These are phyloP conservation scores for Stenchaetothrips biformis DNA, from an alignment of 2,888 invertebrate genomes.

Conservation along the genomic window DNA sequence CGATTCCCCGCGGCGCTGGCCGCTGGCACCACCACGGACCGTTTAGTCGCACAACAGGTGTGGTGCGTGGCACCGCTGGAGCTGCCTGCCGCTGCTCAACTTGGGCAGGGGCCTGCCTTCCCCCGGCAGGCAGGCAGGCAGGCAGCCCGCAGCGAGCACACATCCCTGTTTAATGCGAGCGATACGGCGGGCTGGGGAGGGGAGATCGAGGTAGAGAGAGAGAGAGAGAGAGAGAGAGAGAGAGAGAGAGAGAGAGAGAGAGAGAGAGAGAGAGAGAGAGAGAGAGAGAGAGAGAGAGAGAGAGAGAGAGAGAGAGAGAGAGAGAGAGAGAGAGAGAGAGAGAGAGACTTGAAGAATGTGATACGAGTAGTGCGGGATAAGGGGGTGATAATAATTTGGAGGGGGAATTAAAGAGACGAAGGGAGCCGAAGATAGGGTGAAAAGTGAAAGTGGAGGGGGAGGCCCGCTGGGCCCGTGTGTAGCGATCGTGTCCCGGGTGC, in stretches of 20 bases:
- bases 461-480: background rate
- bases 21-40: too few relatives aligned
- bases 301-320: too few relatives aligned
- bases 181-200: background rate
- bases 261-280: background rate
- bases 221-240: too few relatives aligned
- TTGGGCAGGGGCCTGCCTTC: background rate
- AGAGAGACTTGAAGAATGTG: background rate
- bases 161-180: conserved; percentile 6
- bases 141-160: conserved; percentile 17
- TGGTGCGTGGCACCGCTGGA: too few relatives aligned
- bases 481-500: background rate
- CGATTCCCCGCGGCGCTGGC: too few relatives aligned
- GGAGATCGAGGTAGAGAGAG: too few relatives aligned
- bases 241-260: too few relatives aligned
- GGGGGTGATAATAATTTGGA: background rate
- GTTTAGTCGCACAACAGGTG: too few relatives aligned
- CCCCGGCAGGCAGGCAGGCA: too few relatives aligned
- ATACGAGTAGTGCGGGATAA: background rate
- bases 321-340: background rate
- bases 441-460: background rate
- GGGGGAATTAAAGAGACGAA: background rate
- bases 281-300: background rate
- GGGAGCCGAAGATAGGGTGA: background rate
- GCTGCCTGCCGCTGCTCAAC: too few relatives aligned